phyloP scores from a whole-genome alignment of 2,888 invertebrate species.

The Cosmia pyralina region DNA sequence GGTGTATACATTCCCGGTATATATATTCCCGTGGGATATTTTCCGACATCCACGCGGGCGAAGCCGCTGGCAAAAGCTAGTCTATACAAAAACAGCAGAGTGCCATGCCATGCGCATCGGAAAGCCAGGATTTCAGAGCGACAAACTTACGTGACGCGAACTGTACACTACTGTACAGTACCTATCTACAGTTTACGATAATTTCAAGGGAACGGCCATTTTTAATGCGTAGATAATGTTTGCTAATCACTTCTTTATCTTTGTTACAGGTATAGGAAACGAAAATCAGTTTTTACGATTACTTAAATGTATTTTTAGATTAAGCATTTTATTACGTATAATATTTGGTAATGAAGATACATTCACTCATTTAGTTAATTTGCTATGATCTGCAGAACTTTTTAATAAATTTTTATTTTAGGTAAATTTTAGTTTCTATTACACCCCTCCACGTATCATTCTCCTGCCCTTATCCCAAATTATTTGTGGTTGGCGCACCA shows the following conservation, averaged over 20 bases:
- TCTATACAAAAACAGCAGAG: no score
- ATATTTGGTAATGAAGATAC: background rate
- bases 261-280: slow-evolving; percentile 30
- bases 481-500: no score
- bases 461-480: no score
- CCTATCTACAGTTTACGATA: slow-evolving; percentile 10
- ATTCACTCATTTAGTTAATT: background rate
- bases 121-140: no score
- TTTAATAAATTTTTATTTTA: slow-evolving; percentile 5
- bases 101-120: no score
- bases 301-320: slow-evolving; percentile 7
- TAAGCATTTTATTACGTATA: background rate
- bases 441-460: background rate
- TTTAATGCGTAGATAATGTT: background rate
- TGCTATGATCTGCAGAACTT: slow-evolving; percentile 23
- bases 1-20: no score
- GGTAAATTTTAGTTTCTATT: background rate
- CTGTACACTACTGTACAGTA: no score
- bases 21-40: no score
- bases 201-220: slow-evolving; percentile 2
- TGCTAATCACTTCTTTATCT: slow-evolving; percentile 26
- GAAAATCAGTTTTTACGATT: slow-evolving; percentile 6
- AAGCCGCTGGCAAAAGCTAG: no score
- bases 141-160: no score
- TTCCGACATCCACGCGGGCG: no score